phyloP scores from a whole-genome alignment of 2,888 invertebrate genomes.

The Mongoloraphidia duomilia region DNA sequence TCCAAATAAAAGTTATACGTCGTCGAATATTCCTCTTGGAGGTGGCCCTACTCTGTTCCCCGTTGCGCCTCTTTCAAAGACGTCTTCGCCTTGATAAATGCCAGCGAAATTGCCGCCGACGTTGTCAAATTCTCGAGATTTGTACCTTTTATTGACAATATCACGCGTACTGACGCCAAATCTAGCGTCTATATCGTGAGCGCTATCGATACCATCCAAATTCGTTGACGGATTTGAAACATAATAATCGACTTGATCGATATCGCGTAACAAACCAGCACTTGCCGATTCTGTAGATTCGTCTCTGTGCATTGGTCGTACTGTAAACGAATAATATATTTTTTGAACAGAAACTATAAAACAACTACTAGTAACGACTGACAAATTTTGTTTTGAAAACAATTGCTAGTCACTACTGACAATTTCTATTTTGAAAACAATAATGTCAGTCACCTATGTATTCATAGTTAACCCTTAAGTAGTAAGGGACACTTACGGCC shows the following conservation, averaged over 20 bases:
- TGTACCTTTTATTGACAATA: conserved; percentile 26
- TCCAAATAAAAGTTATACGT: conserved; percentile 40
- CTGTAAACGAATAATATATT: conserved; percentile 19
- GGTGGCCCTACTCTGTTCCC: conserved; percentile 47
- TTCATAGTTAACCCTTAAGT: too few relatives aligned
- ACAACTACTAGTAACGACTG: neutral
- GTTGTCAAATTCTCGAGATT: conserved; percentile 16
- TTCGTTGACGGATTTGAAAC: conserved; percentile 30
- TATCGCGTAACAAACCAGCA: conserved; percentile 64
- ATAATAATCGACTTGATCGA: conserved; percentile 57
- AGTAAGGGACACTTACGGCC: too few relatives aligned
- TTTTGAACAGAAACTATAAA: neutral
- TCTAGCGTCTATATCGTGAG: conserved; percentile 44
- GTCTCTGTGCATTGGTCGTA: conserved; percentile 35
- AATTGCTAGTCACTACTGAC: neutral
- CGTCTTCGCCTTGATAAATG: conserved; percentile 25
- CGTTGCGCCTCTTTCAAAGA: conserved; percentile 15
- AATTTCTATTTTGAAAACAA: too few relatives aligned
- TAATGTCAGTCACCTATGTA: too few relatives aligned
- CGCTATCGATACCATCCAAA: neutral
- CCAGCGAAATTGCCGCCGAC: conserved; percentile 19
- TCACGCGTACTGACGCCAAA: conserved; percentile 49
- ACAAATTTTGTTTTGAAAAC: neutral
- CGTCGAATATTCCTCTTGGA: conserved; percentile 69
- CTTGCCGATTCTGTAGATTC: conserved; percentile 55